Percentiles rank a stretch among this genome's conserved stretches.
phyloP scores from a whole-genome alignment of 2,797 vertebrate genomes.

The Intellagama lesueurii region DNA sequence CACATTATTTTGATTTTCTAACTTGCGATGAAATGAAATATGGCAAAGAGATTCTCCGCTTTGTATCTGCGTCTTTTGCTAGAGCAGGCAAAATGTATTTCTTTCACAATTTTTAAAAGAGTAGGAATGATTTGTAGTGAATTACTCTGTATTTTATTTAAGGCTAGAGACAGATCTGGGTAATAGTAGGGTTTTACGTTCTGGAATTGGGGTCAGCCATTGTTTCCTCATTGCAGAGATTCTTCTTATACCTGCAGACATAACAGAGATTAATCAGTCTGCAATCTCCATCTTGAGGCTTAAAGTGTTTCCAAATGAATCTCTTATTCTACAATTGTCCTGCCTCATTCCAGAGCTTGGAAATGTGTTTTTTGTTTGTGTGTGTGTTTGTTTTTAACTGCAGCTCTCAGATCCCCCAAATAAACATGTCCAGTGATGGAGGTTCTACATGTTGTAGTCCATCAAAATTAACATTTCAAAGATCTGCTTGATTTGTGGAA shows the following conservation, averaged over 20 bases:
- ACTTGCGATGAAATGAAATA: background rate
- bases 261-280: background rate
- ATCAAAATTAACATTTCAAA: too few relatives aligned
- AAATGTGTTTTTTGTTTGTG: too few relatives aligned
- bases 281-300: background rate
- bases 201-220: background rate
- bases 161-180: background rate
- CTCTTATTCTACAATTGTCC: background rate
- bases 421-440: too few relatives aligned
- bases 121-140: background rate
- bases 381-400: too few relatives aligned
- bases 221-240: background rate
- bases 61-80: background rate
- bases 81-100: background rate
- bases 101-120: background rate
- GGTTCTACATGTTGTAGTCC: too few relatives aligned
- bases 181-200: background rate
- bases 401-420: too few relatives aligned
- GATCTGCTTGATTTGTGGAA: background rate
- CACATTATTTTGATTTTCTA: background rate
- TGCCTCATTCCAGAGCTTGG: too few relatives aligned
- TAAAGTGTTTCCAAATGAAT: background rate
- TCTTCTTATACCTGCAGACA: background rate
- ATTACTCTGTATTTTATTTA: background rate
- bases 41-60: background rate